phyloP scores from a whole-genome alignment of 2,113 vertebrate species.

The Echinops telfairi region DNA sequence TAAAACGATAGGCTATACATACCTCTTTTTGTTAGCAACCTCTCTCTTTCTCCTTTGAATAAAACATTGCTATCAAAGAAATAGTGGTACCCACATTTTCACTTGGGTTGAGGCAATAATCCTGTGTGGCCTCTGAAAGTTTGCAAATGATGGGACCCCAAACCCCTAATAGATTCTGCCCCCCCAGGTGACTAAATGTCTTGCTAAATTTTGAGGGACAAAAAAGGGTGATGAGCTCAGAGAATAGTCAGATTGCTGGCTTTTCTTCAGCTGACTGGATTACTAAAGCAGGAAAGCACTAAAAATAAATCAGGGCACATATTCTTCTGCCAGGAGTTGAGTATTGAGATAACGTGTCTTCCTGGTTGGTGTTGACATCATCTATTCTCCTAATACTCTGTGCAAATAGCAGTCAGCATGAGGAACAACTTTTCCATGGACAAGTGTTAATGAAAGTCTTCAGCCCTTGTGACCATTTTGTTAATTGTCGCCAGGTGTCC shows the following conservation, averaged over 20 bases:
- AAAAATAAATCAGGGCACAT: conserved; percentile 79
- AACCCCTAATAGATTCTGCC: conserved; percentile 60
- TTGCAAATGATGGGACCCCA: conserved; percentile 58
- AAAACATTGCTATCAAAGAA: conserved; percentile 64
- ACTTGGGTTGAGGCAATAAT: conserved; percentile 54
- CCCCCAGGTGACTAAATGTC: conserved; percentile 49
- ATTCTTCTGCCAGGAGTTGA: conserved; percentile 69
- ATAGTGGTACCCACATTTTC: conserved; percentile 51
- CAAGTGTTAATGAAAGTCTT: conserved; percentile 12
- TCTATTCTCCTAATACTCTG: neutral
- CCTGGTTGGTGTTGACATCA: conserved; percentile 59
- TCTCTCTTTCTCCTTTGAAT: conserved; percentile 50
- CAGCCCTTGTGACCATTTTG: neutral
- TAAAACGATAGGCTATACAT: conserved; percentile 33
- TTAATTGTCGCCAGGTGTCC: neutral
- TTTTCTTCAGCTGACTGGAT: conserved; percentile 79
- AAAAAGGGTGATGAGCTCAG: conserved; percentile 82
- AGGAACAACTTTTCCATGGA: conserved; percentile 54
- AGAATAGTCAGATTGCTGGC: conserved; percentile 71
- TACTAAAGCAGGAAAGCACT: conserved; percentile 79
- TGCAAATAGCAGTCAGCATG: conserved; percentile 37
- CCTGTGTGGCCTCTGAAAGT: conserved; percentile 56
- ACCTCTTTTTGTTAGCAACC: conserved; percentile 72
- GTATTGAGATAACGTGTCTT: conserved; percentile 61
- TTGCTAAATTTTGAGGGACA: conserved; percentile 77